phyloP scores from a whole-genome alignment of 2,797 vertebrate genomes.

The Platyrinchus mystaceus region DNA sequence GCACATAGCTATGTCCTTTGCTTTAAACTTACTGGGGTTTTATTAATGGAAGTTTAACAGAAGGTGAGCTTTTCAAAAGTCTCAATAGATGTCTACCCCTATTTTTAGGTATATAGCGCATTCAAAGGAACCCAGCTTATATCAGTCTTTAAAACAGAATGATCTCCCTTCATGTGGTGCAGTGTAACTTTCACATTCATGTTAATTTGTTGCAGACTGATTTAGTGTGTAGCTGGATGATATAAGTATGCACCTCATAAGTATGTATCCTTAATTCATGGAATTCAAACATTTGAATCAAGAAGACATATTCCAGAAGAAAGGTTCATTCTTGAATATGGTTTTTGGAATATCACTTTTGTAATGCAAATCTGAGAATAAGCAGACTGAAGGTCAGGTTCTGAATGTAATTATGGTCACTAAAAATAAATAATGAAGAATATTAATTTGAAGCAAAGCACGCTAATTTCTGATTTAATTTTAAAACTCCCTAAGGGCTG shows the following conservation, averaged over 20 bases:
- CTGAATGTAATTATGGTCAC: neutral
- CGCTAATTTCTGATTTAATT: neutral
- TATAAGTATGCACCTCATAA: neutral
- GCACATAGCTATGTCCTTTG: neutral
- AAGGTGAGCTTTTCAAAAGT: neutral
- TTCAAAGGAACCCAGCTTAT: neutral
- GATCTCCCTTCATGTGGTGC: rapidly evolving
- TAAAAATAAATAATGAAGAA: slow-evolving; percentile 12
- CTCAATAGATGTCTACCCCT: neutral
- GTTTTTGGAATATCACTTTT: neutral
- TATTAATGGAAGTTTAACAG: neutral
- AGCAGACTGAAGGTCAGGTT: slow-evolving; percentile 15
- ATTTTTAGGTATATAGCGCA: neutral
- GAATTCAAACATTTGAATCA: neutral
- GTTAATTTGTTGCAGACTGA: neutral
- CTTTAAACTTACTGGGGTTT: neutral
- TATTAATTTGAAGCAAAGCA: neutral
- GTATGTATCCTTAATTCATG: neutral
- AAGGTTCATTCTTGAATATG: neutral
- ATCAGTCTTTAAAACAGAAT: neutral
- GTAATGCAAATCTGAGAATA: slow-evolving; percentile 8
- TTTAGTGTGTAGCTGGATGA: neutral
- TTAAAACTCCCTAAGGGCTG: neutral
- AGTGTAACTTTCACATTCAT: neutral
- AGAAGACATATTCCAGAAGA: neutral